Evolutionary conservation across 2,888 invertebrate species (phyloP).

Genomic region (Loripinus fragilis): DNA sequence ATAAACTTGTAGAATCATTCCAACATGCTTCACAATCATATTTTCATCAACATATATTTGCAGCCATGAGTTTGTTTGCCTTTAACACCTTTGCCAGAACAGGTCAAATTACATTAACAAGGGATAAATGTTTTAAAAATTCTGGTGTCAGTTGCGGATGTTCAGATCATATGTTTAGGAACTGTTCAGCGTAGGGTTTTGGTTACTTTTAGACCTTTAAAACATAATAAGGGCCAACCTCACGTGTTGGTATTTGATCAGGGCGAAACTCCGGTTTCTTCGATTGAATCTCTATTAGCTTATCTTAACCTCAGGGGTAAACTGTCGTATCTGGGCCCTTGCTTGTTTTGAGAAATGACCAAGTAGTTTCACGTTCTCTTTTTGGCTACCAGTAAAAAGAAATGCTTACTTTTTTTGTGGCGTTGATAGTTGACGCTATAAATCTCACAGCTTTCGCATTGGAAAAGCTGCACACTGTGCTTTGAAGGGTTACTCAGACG

Average conservation of each 20-base stretch:
- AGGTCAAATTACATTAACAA: not conserved
- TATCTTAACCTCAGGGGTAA: too few species aligned
- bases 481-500: too few species aligned
- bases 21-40: not conserved
- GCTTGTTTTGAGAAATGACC: too few species aligned
- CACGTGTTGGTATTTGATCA: not conserved
- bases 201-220: not conserved
- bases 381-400: not conserved
- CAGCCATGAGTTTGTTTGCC: not conserved
- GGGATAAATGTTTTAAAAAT: not conserved
- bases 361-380: not conserved
- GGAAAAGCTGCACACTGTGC: too few species aligned
- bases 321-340: not conserved
- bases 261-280: not conserved
- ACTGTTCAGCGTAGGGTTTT: too few species aligned
- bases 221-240: not conserved
- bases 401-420: too few species aligned
- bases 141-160: not conserved
- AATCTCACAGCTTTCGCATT: too few species aligned
- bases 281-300: not conserved
- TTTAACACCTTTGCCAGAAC: not conserved
- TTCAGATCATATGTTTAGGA: too few species aligned
- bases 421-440: too few species aligned
- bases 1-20: not conserved
- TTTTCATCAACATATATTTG: not conserved